Conservation (phyloP, 2,113 vertebrate species). For the Furnarius figulus region DNA sequence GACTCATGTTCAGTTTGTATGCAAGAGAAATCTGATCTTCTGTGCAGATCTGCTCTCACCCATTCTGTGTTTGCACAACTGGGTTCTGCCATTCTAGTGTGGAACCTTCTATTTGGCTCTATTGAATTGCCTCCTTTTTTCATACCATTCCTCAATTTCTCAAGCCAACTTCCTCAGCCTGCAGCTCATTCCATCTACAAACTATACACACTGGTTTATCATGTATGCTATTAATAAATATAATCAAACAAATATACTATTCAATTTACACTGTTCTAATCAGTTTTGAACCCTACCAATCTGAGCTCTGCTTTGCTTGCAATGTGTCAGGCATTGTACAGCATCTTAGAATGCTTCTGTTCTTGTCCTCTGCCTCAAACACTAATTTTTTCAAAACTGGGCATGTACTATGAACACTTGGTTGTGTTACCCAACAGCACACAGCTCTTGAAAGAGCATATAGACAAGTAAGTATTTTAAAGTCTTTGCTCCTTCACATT, state of each 20-base stretch:
- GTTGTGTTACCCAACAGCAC: not conserved
- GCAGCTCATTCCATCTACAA: not conserved
- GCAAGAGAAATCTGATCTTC: not conserved
- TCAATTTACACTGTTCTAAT: not conserved
- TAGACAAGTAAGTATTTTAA: not conserved
- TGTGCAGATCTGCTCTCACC: not conserved
- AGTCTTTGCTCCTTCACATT: not conserved
- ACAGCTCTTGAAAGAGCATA: not conserved
- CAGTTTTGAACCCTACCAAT: not conserved
- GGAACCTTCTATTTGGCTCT: not conserved
- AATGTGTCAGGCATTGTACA: not conserved
- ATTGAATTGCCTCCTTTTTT: not conserved
- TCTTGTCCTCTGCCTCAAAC: not conserved
- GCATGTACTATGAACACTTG: not conserved
- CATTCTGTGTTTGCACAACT: not conserved
- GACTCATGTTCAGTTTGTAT: not conserved
- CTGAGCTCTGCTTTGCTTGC: not conserved
- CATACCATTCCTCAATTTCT: not conserved
- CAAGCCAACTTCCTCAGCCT: not conserved
- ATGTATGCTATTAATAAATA: not conserved
- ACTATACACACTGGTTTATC: not conserved
- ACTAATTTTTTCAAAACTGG: not conserved
- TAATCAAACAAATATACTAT: not conserved
- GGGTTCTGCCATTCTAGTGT: not conserved
- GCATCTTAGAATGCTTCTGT: not conserved